Base-by-base conservation (phyloP, 2,797 vertebrate genomes). In the Geotrypetes seraphini region DNA sequence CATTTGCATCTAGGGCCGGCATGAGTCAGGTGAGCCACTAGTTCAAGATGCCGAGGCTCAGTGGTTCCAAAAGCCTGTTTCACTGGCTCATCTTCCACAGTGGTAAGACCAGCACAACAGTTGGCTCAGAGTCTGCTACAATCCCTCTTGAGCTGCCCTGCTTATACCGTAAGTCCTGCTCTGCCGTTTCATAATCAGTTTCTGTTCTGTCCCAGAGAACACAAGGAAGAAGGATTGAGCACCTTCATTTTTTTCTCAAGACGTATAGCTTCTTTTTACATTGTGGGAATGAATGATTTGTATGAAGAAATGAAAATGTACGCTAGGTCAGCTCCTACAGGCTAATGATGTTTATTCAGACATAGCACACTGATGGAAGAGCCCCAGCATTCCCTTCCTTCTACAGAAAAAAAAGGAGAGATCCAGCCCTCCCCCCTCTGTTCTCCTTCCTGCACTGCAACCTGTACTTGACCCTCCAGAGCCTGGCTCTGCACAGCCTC, bases 271-370 rank as follows among this genome's bases (percentile, higher is more conserved):
- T 73, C 72, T 69, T 75, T n/a, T n/a, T n/a, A n/a, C 73, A 66
- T 66, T 69, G 64, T 68, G 51, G 60, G 71, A 66, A 57, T 61
- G 57, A 65, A 69, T 75, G 57, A 71, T 76, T 70, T 73, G 64
- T 60, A 75, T 63, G 69, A 57, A 49, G 54, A 77, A 73, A 86
- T 83, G 73, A 79, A 80, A 86, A 80, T 79, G 70, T 78, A 80
- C 78, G 56, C 50, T 39, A 53, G 63, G 75, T 73, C 56, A 55
- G 76, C 64, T 55, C 70, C 58, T 72, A 52, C 58, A 49, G 74
- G 71, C 76, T 76, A 77, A 79, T 44, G 61, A 71, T 90, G 87
- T 88, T 90, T 89, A 85, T 65, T 79, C 79, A 87, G 82, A 84
- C 87, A 84, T 81, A 80, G 73, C 75, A 79, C 66, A 39, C 65